Evolutionary conservation across 2,113 vertebrate species (phyloP).

Genomic region (Ammodytes dubius): DNA sequence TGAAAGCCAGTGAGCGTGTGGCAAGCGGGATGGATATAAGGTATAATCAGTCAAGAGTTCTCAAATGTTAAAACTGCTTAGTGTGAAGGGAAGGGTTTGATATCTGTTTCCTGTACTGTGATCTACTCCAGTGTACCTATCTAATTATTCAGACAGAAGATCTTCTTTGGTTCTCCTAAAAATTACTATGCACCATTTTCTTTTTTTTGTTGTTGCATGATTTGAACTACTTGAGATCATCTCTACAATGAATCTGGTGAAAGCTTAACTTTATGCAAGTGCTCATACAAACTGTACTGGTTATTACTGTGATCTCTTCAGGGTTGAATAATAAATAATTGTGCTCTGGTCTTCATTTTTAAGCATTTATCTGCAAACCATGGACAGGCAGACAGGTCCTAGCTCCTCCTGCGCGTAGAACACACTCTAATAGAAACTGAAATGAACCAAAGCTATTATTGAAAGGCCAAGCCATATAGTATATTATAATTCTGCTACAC

Average conservation of each 20-base stretch:
- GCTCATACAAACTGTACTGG: conserved; percentile 67
- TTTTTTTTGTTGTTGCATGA: conserved; percentile 50
- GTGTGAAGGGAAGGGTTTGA: conserved; percentile 24
- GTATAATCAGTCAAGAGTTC: conserved; percentile 22
- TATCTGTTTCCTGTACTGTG: conserved; percentile 72
- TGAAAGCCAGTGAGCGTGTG: conserved; percentile 56
- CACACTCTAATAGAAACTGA: conserved; percentile 4
- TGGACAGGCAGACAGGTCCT: neutral
- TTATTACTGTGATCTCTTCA: conserved; percentile 74
- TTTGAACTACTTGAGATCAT: conserved; percentile 55
- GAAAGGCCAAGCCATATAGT: conserved; percentile 36
- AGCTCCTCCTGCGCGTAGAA: neutral
- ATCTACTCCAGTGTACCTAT: conserved; percentile 61
- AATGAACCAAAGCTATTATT: conserved; percentile 38
- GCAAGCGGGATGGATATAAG: conserved; percentile 26
- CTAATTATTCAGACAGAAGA: conserved; percentile 45
- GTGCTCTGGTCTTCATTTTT: conserved; percentile 39
- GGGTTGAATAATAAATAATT: conserved; percentile 35
- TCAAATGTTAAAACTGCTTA: conserved; percentile 26
- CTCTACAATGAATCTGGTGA: conserved; percentile 43
- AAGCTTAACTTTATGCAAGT: conserved; percentile 62
- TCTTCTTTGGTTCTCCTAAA: conserved; percentile 43
- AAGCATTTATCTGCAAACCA: conserved; percentile 34
- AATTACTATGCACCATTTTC: conserved; percentile 64
- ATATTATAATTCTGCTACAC: conserved; percentile 16